phyloP scores from a whole-genome alignment of 2,888 invertebrate species.

The Aphodius granarius region DNA sequence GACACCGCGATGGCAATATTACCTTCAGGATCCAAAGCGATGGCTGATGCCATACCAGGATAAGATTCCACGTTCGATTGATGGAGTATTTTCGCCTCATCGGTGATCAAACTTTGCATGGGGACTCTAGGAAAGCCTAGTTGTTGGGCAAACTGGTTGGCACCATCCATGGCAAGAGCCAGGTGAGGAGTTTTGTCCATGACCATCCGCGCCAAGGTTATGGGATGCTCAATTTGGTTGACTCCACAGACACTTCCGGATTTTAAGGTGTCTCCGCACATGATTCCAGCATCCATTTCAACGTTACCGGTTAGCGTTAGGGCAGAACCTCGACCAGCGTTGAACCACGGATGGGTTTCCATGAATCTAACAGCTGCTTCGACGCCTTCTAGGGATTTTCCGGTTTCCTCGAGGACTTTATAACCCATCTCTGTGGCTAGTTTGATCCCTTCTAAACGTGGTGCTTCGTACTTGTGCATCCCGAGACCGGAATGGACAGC shows the following conservation, averaged over 20 bases:
- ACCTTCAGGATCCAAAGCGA: constrained; percentile 4
- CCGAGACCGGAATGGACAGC: background rate
- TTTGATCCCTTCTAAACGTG: background rate
- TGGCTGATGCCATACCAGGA: background rate
- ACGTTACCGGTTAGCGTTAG: background rate
- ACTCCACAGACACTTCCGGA: background rate
- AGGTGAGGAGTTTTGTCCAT: background rate
- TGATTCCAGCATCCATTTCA: constrained; percentile 2
- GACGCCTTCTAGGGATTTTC: background rate
- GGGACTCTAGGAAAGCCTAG: constrained; percentile 6
- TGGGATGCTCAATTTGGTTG: constrained; percentile 5
- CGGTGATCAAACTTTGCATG: background rate
- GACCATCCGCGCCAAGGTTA: background rate
- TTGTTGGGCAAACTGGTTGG: background rate
- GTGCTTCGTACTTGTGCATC: background rate
- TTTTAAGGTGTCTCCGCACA: constrained; percentile 7
- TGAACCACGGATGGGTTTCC: background rate
- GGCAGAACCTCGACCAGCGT: background rate
- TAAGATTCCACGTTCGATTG: background rate
- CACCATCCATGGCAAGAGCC: background rate
- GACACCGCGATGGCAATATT: constrained; percentile 2
- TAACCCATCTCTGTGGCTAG: background rate
- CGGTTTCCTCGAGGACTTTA: constrained; percentile 1
- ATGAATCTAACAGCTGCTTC: background rate
- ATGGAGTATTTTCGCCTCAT: background rate